Evolutionary conservation across 2,888 invertebrate species (phyloP).

Genomic region (Stenichneumon culpator): DNA sequence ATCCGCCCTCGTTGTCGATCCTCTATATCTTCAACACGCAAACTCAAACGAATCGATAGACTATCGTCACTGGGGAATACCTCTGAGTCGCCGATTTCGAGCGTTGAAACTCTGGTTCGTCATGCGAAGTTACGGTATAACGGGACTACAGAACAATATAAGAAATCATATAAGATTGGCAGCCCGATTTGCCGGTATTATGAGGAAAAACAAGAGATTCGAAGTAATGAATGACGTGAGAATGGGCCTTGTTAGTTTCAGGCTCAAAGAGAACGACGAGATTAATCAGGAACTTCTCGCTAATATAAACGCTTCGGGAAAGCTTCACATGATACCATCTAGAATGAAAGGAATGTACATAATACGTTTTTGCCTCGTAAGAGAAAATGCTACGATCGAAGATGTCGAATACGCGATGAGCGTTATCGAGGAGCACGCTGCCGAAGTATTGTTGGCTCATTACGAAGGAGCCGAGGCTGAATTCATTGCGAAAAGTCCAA

Average conservation of each 20-base stretch:
- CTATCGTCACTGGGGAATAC: constrained; percentile 95
- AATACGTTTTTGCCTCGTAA: constrained; percentile 92
- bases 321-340: constrained; percentile 95
- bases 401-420: constrained; percentile 90
- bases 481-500: constrained; percentile 82
- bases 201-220: constrained; percentile 90
- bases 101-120: constrained; percentile 96
- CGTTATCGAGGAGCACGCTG: constrained; percentile 88
- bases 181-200: constrained; percentile 90
- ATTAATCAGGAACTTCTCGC: constrained; percentile 92
- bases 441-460: constrained; percentile 86
- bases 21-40: constrained; percentile 93
- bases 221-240: constrained; percentile 92
- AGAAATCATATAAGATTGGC: constrained; percentile 93
- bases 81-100: constrained; percentile 93
- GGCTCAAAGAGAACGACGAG: constrained; percentile 90
- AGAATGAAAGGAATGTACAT: constrained; percentile 91
- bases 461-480: constrained; percentile 84
- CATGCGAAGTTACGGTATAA: constrained; percentile 92
- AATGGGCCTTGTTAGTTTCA: constrained; percentile 92
- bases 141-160: constrained; percentile 93
- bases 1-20: constrained; percentile 94
- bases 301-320: constrained; percentile 93
- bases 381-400: constrained; percentile 91
- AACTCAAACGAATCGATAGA: constrained; percentile 91